Percentiles rank a stretch among this genome's conserved stretches.
phyloP scores from a whole-genome alignment of 1,140 invertebrate species.

The Odontomachus brunneus region DNA sequence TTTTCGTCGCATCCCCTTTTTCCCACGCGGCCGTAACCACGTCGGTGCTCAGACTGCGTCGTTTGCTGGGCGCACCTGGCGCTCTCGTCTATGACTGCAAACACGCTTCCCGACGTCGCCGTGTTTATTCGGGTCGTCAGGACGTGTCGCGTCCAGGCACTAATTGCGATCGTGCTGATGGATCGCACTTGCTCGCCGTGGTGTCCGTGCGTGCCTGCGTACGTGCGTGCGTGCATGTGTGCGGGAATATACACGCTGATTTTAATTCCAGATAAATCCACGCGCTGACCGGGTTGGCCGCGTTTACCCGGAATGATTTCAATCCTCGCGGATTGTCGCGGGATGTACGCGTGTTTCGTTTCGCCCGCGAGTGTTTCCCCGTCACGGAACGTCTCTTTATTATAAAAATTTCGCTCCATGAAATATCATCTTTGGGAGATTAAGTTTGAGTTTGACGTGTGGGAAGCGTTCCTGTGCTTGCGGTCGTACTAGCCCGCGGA shows the following conservation, averaged over 20 bases:
- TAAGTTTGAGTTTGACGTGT: too few relatives aligned
- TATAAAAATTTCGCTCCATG: too few relatives aligned
- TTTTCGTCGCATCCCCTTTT: neutral
- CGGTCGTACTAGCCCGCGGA: neutral
- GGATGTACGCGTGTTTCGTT: neutral
- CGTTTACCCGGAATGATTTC: slow-evolving; percentile 15
- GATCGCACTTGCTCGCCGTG: slow-evolving; percentile 45
- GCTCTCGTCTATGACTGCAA: slow-evolving; percentile 31
- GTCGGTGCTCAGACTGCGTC: neutral
- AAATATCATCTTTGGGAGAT: too few relatives aligned
- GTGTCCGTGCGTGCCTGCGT: neutral
- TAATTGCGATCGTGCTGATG: slow-evolving; percentile 58
- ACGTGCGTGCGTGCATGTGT: slow-evolving; percentile 11
- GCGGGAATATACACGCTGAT: slow-evolving; percentile 42
- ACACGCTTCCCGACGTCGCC: slow-evolving; percentile 23
- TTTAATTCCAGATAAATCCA: slow-evolving; percentile 62
- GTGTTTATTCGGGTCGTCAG: slow-evolving; percentile 52
- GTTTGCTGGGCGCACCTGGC: slow-evolving; percentile 20
- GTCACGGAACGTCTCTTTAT: too few relatives aligned
- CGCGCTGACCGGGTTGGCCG: neutral
- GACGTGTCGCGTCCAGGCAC: slow-evolving; percentile 31
- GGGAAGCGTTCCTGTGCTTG: too few relatives aligned
- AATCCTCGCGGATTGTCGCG: slow-evolving; percentile 29
- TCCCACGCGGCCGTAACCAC: slow-evolving; percentile 1
- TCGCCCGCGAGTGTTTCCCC: neutral